Conservation (phyloP, 2,888 invertebrate genomes). For the Tetragonula carbonaria region DNA sequence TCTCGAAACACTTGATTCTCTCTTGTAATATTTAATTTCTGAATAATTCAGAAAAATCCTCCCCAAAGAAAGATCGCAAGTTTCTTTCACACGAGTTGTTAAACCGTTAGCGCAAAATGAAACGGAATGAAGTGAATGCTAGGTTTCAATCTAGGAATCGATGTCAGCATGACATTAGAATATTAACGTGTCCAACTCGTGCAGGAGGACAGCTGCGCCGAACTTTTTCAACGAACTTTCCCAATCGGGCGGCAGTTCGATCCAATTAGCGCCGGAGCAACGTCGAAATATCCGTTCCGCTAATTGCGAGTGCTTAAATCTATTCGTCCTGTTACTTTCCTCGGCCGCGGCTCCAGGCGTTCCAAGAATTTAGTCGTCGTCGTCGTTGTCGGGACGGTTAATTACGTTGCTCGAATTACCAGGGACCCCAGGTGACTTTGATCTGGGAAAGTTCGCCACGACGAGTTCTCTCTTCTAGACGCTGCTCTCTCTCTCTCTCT, state of each 20-base stretch:
- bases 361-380: slow-evolving; percentile 51
- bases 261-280: slow-evolving; percentile 40
- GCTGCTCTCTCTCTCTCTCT: not conserved
- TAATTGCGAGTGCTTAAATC: slow-evolving; percentile 37
- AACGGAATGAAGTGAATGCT: too few species aligned
- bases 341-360: not conserved
- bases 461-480: not conserved
- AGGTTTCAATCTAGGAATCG: too few species aligned
- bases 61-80: too few species aligned
- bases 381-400: slow-evolving; percentile 47
- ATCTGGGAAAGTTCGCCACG: slow-evolving; percentile 59
- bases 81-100: too few species aligned
- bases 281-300: slow-evolving; percentile 27
- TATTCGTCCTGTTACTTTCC: slow-evolving; percentile 29
- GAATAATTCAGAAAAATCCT: too few species aligned
- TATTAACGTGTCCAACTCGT: too few species aligned
- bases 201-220: too few species aligned
- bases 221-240: not conserved
- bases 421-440: slow-evolving; percentile 39
- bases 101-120: too few species aligned
- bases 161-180: too few species aligned
- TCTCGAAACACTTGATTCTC: too few species aligned
- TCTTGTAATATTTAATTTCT: too few species aligned
- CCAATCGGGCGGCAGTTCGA: not conserved
- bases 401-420: slow-evolving; percentile 53